phyloP scores from a whole-genome alignment of 2,797 vertebrate species.

The Hoplostethus mediterraneus region DNA sequence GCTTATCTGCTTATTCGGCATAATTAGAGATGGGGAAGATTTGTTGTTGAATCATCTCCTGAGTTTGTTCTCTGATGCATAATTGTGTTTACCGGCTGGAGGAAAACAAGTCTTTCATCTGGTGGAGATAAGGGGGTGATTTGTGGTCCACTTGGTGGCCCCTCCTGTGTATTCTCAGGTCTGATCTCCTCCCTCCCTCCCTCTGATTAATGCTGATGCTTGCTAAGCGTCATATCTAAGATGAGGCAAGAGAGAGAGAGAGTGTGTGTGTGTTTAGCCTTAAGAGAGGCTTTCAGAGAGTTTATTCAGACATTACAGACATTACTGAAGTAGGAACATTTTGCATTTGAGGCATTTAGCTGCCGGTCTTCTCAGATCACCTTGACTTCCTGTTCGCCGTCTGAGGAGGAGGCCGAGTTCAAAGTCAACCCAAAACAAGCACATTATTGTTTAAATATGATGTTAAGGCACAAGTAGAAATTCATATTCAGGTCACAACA shows the following conservation, averaged over 20 bases:
- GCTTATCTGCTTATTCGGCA: conserved; percentile 68
- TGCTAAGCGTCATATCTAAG: conserved; percentile 61
- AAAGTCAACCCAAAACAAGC: no score
- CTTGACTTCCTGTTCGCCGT: no score
- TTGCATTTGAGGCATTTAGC: no score
- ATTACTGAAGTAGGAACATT: no score
- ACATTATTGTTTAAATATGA: no score
- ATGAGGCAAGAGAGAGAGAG: conserved; percentile 57
- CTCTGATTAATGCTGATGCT: conserved; percentile 67
- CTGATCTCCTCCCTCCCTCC: conserved; percentile 42
- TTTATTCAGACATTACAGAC: no score
- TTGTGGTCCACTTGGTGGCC: conserved; percentile 69
- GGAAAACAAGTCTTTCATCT: conserved; percentile 77
- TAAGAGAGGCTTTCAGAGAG: no score
- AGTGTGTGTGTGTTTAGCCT: not conserved
- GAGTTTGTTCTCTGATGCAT: conserved; percentile 72
- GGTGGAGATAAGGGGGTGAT: conserved; percentile 73
- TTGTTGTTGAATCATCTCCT: conserved; percentile 70
- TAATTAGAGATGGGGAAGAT: conserved; percentile 77
- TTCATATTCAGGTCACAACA: no score
- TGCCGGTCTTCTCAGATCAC: no score
- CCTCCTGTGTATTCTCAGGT: conserved; percentile 65
- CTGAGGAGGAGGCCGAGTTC: no score
- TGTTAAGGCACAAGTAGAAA: no score
- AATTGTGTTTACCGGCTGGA: conserved; percentile 77